Evolutionary conservation across 2,888 invertebrate species (phyloP).

Genomic region (Drosophila aldrichi): DNA sequence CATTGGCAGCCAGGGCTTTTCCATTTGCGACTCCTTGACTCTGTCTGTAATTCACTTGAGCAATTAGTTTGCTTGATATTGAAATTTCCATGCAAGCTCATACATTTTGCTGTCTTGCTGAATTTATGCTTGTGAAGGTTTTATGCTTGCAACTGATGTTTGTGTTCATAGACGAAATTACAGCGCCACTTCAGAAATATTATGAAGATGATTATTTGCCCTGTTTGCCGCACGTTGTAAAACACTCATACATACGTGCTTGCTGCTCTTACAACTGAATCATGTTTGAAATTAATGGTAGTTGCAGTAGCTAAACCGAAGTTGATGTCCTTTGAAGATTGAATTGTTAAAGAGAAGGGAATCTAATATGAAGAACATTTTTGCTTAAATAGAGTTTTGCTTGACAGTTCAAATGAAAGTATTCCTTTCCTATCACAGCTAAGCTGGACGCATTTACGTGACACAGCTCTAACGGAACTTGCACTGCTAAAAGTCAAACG

Average conservation of each 20-base stretch:
- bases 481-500: constrained; percentile 32
- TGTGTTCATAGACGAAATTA: constrained; percentile 74
- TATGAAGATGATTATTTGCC: constrained; percentile 72
- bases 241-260: constrained; percentile 73
- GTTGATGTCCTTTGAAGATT: no score
- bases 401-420: no score
- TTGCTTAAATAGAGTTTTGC: background rate
- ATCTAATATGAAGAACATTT: no score
- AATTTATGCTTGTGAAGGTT: constrained; percentile 42
- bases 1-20: background rate
- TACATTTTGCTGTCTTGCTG: constrained; percentile 39
- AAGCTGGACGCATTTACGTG: constrained; percentile 40
- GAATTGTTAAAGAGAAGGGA: background rate
- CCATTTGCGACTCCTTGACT: constrained; percentile 20
- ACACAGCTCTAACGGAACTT: constrained; percentile 28
- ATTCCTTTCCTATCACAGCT: no score
- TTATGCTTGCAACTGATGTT: constrained; percentile 59
- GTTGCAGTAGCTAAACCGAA: no score
- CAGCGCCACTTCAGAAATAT: constrained; percentile 62
- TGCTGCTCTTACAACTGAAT: no score
- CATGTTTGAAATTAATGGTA: no score
- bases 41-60: constrained; percentile 27
- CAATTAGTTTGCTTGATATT: constrained; percentile 57
- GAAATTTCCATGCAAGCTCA: constrained; percentile 30
- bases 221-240: constrained; percentile 73